A percentile compares a stretch with the other conserved stretches of the same genome.
Conservation (phyloP, 2,888 invertebrate genomes). For the Drymonia ruficornis region DNA sequence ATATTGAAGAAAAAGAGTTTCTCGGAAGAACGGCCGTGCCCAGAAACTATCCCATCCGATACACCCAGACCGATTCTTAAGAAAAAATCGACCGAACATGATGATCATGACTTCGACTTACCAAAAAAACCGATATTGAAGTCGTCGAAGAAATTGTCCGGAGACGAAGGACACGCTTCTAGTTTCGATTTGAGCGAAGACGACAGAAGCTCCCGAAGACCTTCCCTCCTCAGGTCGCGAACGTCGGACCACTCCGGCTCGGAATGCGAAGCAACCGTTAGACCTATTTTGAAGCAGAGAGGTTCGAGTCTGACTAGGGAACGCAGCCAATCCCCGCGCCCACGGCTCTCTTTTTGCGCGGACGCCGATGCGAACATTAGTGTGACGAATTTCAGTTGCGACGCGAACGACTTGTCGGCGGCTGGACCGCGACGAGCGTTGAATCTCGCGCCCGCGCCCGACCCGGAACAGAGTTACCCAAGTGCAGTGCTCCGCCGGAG, state of each 20-base stretch:
- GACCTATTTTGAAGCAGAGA: slow-evolving; percentile 88
- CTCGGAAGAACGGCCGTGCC: slow-evolving; percentile 87
- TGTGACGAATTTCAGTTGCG: slow-evolving; percentile 76
- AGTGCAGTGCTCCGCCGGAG: slow-evolving; percentile 78
- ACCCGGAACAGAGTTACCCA: slow-evolving; percentile 70
- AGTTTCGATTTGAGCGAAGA: slow-evolving; percentile 84
- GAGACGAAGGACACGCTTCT: slow-evolving; percentile 85
- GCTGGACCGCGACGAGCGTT: slow-evolving; percentile 76
- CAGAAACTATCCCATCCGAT: slow-evolving; percentile 71
- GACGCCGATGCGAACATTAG: slow-evolving; percentile 78
- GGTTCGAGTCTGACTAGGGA: slow-evolving; percentile 85
- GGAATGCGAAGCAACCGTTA: slow-evolving; percentile 84
- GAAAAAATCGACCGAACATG: slow-evolving; percentile 92
- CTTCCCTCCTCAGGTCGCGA: slow-evolving; percentile 83
- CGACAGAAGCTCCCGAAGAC: slow-evolving; percentile 82
- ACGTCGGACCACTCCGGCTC: slow-evolving; percentile 83
- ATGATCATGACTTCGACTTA: slow-evolving; percentile 89
- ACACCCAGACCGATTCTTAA: slow-evolving; percentile 92
- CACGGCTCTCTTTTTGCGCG: slow-evolving; percentile 87
- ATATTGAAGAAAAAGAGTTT: slow-evolving; percentile 94
- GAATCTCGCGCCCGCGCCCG: slow-evolving; percentile 64
- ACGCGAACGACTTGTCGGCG: slow-evolving; percentile 77
- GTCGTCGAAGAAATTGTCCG: slow-evolving; percentile 87
- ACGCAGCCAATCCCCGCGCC: slow-evolving; percentile 86
- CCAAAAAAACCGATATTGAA: slow-evolving; percentile 92